These are phyloP conservation scores for Carollia perspicillata DNA, from an alignment of 2,113 vertebrate genomes.

Conservation along the genomic window DNA sequence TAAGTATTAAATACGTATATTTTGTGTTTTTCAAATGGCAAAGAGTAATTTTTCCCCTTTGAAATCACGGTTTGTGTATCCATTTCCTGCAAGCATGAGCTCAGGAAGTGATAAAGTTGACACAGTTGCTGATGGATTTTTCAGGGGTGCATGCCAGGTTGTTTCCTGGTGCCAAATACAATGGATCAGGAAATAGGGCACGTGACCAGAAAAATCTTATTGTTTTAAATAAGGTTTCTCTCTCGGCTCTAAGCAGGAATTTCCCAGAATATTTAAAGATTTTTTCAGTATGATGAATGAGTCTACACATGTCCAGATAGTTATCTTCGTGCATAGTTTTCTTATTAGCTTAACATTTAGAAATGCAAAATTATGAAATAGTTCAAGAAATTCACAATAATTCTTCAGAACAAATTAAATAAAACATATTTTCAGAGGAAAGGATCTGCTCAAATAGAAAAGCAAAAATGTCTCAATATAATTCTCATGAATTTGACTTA, in stretches of 20 bases:
- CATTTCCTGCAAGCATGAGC: constrained; percentile 76
- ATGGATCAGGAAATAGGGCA: constrained; percentile 81
- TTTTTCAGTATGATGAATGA: neutral
- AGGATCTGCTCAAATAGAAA: neutral
- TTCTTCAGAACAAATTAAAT: neutral
- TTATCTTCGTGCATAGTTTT: constrained; percentile 59
- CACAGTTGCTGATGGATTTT: constrained; percentile 76
- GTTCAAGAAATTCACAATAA: neutral
- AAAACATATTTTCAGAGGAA: constrained; percentile 12
- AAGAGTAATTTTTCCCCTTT: constrained; percentile 46
- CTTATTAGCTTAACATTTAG: constrained; percentile 25
- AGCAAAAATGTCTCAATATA: neutral
- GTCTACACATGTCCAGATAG: neutral
- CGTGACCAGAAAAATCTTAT: constrained; percentile 81
- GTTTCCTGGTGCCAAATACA: constrained; percentile 82
- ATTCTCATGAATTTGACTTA: neutral
- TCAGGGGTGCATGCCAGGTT: constrained; percentile 73
- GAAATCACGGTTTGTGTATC: constrained; percentile 77
- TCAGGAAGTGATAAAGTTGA: constrained; percentile 86
- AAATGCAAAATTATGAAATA: constrained; percentile 34
- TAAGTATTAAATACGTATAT: neutral
- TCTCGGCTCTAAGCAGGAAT: constrained; percentile 48
- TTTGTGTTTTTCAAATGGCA: constrained; percentile 44
- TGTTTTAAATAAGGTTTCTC: constrained; percentile 68
- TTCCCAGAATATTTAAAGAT: constrained; percentile 16